Base-by-base conservation (phyloP, 2,888 invertebrate genomes). In the Melinaea menophilus region DNA sequence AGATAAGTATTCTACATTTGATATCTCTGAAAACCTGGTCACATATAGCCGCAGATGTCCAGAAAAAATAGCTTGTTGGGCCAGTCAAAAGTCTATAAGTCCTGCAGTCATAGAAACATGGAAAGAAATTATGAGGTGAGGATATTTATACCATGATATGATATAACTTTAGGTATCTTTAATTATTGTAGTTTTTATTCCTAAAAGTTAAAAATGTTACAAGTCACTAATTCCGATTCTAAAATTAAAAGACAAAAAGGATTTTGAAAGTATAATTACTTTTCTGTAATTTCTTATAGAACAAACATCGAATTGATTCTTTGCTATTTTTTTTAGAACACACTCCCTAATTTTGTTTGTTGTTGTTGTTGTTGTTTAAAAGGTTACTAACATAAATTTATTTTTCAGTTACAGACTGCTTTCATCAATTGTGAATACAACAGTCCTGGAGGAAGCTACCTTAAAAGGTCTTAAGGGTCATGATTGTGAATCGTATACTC, bases 381-480 rank as follows among this genome's bases (percentile, higher is more conserved):
- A 37, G 5, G 4, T 37, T 41, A 9, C 9, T 41, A 41, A 41
- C 41, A 9, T 31, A 31, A 7, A 3, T 22, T 58, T 62, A 63
- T 58, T 59, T 81, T 83, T 55, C 81, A 92, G 92, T 65, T 89
- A 91, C 73, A 78, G 78, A 62, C 84, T 92, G 62, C 74, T 93
- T 46, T 81, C 87, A 5, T 75, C 82, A 5, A 76, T 89, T 64
- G 77, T 90, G 37, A 91, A 92, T 69, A 85, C 92, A 1, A 91
- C 92, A 0, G 78, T 86, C 0, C 77, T 92, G 2, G 83, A 90
- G 70, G 91, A 92, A 54, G 92, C 92, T 0, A 83, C 92, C 62
- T 59, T 74, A 0, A 79, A 79, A 0, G 92, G 92, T 0, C 79
- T 80, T 5, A 76, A 76, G 5, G 84, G 86, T 3, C 77, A 82